These are phyloP conservation scores for Macrobrachium nipponense DNA, from an alignment of 1,140 invertebrate genomes.

Conservation along the genomic window DNA sequence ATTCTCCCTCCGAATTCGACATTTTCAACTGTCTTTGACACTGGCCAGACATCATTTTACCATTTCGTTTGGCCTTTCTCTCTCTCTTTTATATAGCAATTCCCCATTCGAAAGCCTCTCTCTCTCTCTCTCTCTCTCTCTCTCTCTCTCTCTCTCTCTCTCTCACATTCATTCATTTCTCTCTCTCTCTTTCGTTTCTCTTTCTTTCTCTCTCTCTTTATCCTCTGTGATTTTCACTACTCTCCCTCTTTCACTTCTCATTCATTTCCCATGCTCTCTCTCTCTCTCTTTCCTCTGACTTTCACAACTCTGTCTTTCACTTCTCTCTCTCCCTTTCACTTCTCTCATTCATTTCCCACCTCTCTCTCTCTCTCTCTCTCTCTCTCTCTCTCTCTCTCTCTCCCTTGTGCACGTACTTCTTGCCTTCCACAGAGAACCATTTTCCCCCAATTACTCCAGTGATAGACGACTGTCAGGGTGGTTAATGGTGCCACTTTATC, in stretches of 20 bases:
- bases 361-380: not conserved
- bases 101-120: not conserved
- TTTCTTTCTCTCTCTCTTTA: too few relatives aligned
- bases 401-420: not conserved
- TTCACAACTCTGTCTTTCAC: not conserved
- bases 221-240: too few relatives aligned
- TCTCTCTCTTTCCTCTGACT: too few relatives aligned
- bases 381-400: not conserved
- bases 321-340: not conserved
- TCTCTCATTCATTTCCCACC: not conserved
- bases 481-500: constrained; percentile 51
- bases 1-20: too few relatives aligned
- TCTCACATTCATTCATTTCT: too few relatives aligned
- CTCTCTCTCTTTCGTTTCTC: too few relatives aligned
- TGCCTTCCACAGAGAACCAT: constrained; percentile 18
- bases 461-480: constrained; percentile 50
- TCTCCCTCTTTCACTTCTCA: not conserved
- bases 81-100: not conserved
- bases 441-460: constrained; percentile 42
- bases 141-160: not conserved
- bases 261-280: too few relatives aligned
- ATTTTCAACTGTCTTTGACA: too few relatives aligned
- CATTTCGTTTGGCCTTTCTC: not conserved
- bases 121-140: not conserved
- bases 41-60: not conserved